Base-by-base conservation (phyloP, 2,113 vertebrate genomes). In the Echinops telfairi region DNA sequence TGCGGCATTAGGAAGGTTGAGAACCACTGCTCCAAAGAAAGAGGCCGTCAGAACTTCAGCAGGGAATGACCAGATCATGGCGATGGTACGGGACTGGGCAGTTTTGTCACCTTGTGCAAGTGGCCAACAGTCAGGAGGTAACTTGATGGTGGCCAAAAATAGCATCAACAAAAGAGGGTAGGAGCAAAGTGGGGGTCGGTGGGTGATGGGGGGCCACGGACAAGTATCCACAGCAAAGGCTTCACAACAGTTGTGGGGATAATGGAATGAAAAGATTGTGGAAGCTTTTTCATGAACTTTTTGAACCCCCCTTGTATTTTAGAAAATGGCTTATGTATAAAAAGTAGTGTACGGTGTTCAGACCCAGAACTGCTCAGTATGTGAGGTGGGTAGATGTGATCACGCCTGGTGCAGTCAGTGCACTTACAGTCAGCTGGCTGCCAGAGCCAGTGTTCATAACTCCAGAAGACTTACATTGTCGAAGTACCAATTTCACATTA, bases 401-500 rank as follows among this genome's bases (percentile, higher is more conserved):
- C 58, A 27, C 29, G 22, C 78, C 60, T 78, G 33, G 73, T 66
- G 38, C 77, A 53, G 73, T 38, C 25, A 64, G 40, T 19, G 12
- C 36, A 47, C 84, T 77, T 70, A 5, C 43, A 53, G 47, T 53
- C 12, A 10, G 12, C 47, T 53, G 47, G 47, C 47, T 71, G 23
- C 20, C 53, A 77, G 47, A 80, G 23, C n/a, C 70, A 31, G 9
- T 77, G 31, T 80, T 83, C 36, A 83, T 94, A n/a, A 23, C 53
- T 82, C 11, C 15, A 22, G 83, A 84, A 82, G 62, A 87, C 36
- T 83, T 62, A 82, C 38, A 20, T 92, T 58, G 71, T 85, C 83
- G 47, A 83, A 73, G 33, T 53, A 16, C 90, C 33, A 58, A 77
- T 83, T 89, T 79, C 25, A 58, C 76, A 92, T 31, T 83, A 70